Evolutionary conservation across 2,888 invertebrate genomes (phyloP).

Genomic region (Ceramica pisi): DNA sequence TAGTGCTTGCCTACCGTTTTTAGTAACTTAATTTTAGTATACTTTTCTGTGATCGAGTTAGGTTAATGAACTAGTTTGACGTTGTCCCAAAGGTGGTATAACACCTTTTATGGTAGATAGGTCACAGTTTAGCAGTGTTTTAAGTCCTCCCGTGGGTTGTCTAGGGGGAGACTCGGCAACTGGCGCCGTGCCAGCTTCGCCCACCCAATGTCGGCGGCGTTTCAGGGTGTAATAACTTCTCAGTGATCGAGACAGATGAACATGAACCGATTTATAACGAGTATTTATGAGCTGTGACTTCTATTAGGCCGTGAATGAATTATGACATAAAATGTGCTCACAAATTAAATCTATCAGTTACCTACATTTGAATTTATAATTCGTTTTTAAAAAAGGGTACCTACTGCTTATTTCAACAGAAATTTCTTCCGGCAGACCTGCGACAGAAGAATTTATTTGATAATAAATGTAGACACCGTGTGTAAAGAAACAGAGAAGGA

Average conservation of each 20-base stretch:
- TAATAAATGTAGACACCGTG: too few relatives aligned
- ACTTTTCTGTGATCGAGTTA: not conserved
- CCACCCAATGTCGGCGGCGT: slow-evolving; percentile 38
- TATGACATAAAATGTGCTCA: not conserved
- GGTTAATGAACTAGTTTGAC: not conserved
- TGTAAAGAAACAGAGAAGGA: too few relatives aligned
- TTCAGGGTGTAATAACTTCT: slow-evolving; percentile 60
- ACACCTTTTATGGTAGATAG: slow-evolving; percentile 24
- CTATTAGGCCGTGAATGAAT: not conserved
- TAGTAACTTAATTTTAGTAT: not conserved
- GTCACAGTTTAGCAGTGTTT: slow-evolving; percentile 29
- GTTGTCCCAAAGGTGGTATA: not conserved
- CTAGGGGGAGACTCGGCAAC: slow-evolving; percentile 43
- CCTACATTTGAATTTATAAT: not conserved
- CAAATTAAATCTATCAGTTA: not conserved
- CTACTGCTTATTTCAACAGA: too few relatives aligned
- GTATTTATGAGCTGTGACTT: slow-evolving; percentile 38
- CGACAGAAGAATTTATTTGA: too few relatives aligned
- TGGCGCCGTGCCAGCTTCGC: slow-evolving; percentile 56
- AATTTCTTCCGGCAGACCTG: too few relatives aligned
- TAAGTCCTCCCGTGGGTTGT: slow-evolving; percentile 11
- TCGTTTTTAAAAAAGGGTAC: too few relatives aligned
- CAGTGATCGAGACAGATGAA: slow-evolving; percentile 53
- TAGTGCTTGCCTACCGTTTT: not conserved
- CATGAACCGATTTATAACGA: slow-evolving; percentile 24